Evolutionary conservation across 1,140 invertebrate species (phyloP).

Genomic region (Chrysomallon squamiferum): DNA sequence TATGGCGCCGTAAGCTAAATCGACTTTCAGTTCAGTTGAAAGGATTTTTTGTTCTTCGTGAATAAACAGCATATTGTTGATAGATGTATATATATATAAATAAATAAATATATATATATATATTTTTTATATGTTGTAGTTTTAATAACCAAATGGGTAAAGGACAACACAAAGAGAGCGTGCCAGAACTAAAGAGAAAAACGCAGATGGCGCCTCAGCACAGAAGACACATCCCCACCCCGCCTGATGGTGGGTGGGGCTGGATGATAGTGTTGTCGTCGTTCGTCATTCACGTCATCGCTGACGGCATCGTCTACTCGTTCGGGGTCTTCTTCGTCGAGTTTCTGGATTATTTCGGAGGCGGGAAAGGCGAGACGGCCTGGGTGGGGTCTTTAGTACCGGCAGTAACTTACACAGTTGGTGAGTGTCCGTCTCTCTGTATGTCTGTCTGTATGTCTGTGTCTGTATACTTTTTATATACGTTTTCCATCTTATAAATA

Average conservation of each 20-base stretch:
- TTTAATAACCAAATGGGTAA: slow-evolving; percentile 6
- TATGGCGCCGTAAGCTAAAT: background rate
- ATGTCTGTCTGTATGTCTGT: no score
- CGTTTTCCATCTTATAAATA: no score
- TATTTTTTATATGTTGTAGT: background rate
- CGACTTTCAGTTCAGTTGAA: background rate
- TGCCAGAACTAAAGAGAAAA: background rate
- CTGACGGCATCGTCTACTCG: slow-evolving; percentile 78
- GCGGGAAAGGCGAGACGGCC: slow-evolving; percentile 85
- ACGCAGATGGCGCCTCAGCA: background rate
- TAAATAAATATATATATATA: background rate
- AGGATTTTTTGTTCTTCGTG: background rate
- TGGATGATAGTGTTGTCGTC: slow-evolving; percentile 96
- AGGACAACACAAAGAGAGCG: slow-evolving; percentile 4
- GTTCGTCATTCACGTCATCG: slow-evolving; percentile 97
- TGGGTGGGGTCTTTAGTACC: slow-evolving; percentile 70
- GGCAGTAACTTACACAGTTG: slow-evolving; percentile 52
- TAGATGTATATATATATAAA: background rate
- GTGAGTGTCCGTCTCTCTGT: slow-evolving; percentile 43
- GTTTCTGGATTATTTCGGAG: slow-evolving; percentile 81
- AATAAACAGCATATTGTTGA: background rate
- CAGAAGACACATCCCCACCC: slow-evolving; percentile 5
- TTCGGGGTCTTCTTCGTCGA: slow-evolving; percentile 67
- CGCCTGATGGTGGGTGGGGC: slow-evolving; percentile 70
- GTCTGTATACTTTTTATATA: no score